Evolutionary conservation across 1,140 invertebrate genomes (phyloP).

Genomic region (Drosophila serrata): DNA sequence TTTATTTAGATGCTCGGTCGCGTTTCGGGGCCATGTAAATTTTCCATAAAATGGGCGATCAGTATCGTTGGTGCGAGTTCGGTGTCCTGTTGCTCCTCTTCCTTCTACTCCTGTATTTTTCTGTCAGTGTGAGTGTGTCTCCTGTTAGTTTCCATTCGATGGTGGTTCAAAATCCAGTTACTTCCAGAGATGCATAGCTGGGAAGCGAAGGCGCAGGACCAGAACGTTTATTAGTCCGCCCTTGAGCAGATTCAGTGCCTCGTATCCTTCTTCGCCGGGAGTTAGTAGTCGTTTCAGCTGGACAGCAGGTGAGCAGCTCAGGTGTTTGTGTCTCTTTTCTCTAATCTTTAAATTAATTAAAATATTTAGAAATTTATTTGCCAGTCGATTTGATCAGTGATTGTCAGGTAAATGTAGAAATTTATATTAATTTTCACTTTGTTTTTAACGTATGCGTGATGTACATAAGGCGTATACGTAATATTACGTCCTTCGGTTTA

Average conservation of each 20-base stretch:
- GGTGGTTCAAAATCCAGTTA: background rate
- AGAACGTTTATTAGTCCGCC: constrained; percentile 11
- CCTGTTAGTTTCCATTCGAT: background rate
- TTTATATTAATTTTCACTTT: no score
- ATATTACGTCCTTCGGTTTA: no score
- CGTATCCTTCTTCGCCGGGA: constrained; percentile 22
- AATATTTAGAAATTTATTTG: no score
- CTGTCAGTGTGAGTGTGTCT: constrained; percentile 36
- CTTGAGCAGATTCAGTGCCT: constrained; percentile 28
- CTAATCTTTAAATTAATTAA: no score
- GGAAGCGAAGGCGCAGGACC: constrained; percentile 15
- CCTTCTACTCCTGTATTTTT: constrained; percentile 26
- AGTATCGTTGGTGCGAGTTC: constrained; percentile 37
- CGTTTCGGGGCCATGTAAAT: constrained; percentile 3
- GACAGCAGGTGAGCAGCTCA: constrained; percentile 44
- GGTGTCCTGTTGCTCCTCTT: constrained; percentile 35
- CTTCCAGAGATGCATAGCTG: constrained; percentile 33
- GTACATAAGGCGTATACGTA: no score
- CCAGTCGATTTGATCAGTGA: no score
- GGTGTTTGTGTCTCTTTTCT: no score
- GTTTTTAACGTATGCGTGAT: no score
- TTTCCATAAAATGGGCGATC: constrained; percentile 32
- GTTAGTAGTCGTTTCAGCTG: constrained; percentile 18
- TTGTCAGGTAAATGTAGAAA: no score
- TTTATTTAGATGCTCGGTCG: constrained; percentile 30